phyloP scores from a whole-genome alignment of 2,888 invertebrate species.

The Apomyelois bistriatella region DNA sequence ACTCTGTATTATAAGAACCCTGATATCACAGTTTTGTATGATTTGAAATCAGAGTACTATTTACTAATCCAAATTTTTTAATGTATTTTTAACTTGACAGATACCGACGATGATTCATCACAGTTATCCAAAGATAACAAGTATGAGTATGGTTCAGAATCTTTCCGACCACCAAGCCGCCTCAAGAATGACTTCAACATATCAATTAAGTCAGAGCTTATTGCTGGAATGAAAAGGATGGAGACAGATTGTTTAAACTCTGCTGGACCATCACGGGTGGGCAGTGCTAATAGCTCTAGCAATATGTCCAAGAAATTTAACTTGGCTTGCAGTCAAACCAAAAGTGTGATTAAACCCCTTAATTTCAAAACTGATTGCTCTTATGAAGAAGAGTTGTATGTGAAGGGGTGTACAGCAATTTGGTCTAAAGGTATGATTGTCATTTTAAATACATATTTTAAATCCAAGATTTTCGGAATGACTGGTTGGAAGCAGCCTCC shows the following conservation, averaged over 20 bases:
- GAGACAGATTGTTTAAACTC: slow-evolving; percentile 43
- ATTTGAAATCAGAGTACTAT: too few species aligned
- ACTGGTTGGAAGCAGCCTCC: too few species aligned
- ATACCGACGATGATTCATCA: slow-evolving; percentile 46
- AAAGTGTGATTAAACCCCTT: slow-evolving; percentile 37
- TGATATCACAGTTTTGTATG: too few species aligned
- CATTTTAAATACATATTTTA: too few species aligned
- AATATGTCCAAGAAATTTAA: slow-evolving; percentile 72
- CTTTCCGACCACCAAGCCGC: slow-evolving; percentile 60
- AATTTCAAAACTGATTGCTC: slow-evolving; percentile 66
- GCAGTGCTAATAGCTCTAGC: slow-evolving; percentile 69
- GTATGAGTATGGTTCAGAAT: slow-evolving; percentile 57
- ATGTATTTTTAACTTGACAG: slow-evolving; percentile 32
- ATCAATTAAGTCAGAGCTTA: slow-evolving; percentile 65
- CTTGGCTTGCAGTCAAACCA: slow-evolving; percentile 38
- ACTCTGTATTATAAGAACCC: too few species aligned
- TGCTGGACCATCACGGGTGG: slow-evolving; percentile 50
- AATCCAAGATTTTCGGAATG: too few species aligned
- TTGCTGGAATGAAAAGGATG: slow-evolving; percentile 46
- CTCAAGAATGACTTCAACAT: slow-evolving; percentile 70
- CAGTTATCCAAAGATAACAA: slow-evolving; percentile 50
- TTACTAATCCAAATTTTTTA: not conserved
- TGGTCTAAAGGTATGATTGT: slow-evolving; percentile 83
- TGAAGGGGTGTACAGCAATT: slow-evolving; percentile 90
- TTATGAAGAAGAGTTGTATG: slow-evolving; percentile 93